These are phyloP conservation scores for Hiodon alosoides DNA, from an alignment of 2,113 vertebrate genomes.

Conservation along the genomic window DNA sequence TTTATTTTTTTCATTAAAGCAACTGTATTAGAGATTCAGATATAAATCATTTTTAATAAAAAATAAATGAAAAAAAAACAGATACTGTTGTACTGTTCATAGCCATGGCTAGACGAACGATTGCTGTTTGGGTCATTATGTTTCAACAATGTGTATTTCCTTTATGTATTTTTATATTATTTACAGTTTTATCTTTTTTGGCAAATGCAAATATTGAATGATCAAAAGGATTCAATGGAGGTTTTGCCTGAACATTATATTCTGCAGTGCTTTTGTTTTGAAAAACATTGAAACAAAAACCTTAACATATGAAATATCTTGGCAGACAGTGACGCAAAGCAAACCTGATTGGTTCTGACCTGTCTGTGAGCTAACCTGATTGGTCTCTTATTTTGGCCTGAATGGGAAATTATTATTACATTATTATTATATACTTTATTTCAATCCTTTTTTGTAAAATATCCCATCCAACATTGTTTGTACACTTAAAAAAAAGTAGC, in stretches of 20 bases:
- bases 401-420: conserved; percentile 13
- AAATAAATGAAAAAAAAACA: conserved; percentile 7
- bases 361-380: conserved; percentile 29
- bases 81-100: conserved; percentile 27
- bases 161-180: conserved; percentile 2
- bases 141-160: conserved; percentile 33
- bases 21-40: conserved; percentile 32
- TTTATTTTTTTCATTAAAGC: conserved; percentile 36
- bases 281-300: no score
- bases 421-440: conserved; percentile 33
- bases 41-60: conserved; percentile 32
- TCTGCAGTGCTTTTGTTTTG: not conserved
- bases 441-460: conserved; percentile 60
- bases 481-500: conserved; percentile 33
- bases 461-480: conserved; percentile 46
- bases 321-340: not conserved
- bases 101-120: conserved; percentile 12
- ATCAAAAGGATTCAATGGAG: not conserved
- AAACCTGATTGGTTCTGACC: conserved; percentile 5
- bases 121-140: conserved; percentile 14
- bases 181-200: conserved; percentile 3
- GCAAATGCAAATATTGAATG: no score
- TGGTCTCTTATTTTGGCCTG: conserved; percentile 29
- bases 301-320: no score
- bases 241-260: not conserved